phyloP scores from a whole-genome alignment of 2,113 vertebrate genomes.

The Garra rufa region DNA sequence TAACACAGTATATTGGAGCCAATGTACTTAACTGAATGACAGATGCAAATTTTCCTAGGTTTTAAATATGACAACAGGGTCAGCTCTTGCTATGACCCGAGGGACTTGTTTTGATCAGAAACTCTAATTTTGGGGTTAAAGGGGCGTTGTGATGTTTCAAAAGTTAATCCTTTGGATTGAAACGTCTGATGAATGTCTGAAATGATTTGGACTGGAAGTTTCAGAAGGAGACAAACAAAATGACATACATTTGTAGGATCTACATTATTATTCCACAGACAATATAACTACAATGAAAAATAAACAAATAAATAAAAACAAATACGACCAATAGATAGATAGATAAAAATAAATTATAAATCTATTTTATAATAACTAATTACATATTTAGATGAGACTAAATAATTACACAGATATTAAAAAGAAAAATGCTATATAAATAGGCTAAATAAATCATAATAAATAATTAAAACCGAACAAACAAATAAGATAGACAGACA shows the following conservation, averaged over 20 bases:
- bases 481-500: neutral
- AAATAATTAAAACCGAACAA: neutral
- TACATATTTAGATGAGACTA: no score
- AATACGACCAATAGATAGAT: no score
- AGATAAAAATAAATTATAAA: no score
- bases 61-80: conserved; percentile 40
- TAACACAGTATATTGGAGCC: conserved; percentile 13
- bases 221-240: neutral
- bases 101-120: conserved; percentile 7
- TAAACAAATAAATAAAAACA: no score
- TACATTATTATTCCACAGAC: neutral
- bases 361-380: no score
- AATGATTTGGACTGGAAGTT: neutral
- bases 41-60: conserved; percentile 8
- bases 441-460: neutral
- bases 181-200: neutral
- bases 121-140: conserved; percentile 11
- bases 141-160: neutral
- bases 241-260: neutral
- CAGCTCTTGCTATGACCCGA: conserved; percentile 25
- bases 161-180: conserved; percentile 9
- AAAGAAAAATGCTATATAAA: neutral
- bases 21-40: conserved; percentile 18
- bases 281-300: neutral
- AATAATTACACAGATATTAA: neutral